Percentiles rank a stretch among this genome's conserved stretches.
These are phyloP conservation scores for Rhagium mordax DNA, from an alignment of 2,888 invertebrate species.

Conservation along the genomic window DNA sequence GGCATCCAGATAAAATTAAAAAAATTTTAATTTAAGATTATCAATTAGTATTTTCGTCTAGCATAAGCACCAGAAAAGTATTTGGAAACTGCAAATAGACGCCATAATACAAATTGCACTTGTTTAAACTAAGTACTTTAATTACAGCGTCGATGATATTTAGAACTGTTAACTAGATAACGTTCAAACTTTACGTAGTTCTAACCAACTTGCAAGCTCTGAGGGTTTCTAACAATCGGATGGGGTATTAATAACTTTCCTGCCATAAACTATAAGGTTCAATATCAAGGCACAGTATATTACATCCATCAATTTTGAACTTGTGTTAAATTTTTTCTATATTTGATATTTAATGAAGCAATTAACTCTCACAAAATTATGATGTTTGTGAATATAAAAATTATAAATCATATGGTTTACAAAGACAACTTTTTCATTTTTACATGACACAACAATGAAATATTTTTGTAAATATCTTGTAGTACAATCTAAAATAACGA, in stretches of 20 bases:
- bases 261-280: slow-evolving; percentile 8
- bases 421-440: too few relatives aligned
- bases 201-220: slow-evolving; percentile 15
- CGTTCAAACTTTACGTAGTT: slow-evolving; percentile 20
- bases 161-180: slow-evolving; percentile 26
- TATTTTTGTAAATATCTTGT: too few relatives aligned
- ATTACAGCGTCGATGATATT: slow-evolving; percentile 15
- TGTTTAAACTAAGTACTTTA: slow-evolving; percentile 23
- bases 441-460: too few relatives aligned
- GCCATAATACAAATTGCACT: slow-evolving; percentile 10
- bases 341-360: too few relatives aligned
- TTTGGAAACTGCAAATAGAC: not conserved
- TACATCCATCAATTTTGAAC: not conserved
- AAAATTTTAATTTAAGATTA: too few relatives aligned
- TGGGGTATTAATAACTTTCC: slow-evolving; percentile 18
- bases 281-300: not conserved
- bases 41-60: too few relatives aligned
- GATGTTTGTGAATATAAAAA: too few relatives aligned
- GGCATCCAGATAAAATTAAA: too few relatives aligned
- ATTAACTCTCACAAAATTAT: too few relatives aligned
- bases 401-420: too few relatives aligned
- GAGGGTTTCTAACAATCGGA: slow-evolving; percentile 10
- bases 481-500: too few relatives aligned
- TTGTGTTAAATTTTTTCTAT: too few relatives aligned
- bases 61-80: not conserved